A percentile compares a stretch with the other conserved stretches of the same genome.
phyloP scores from a whole-genome alignment of 2,113 vertebrate genomes.

The Alligator mississippiensis region DNA sequence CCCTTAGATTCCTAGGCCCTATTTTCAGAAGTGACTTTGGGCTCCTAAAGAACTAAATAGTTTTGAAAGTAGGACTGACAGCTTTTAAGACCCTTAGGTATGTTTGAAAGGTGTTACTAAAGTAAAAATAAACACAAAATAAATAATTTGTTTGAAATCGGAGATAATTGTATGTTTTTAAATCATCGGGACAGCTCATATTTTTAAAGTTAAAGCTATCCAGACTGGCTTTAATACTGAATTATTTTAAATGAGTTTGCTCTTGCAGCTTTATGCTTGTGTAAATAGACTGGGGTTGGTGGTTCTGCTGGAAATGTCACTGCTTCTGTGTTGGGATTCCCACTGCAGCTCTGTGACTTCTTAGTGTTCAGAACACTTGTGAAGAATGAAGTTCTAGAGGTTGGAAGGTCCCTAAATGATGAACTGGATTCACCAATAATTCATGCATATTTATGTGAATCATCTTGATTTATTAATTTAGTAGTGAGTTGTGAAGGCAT shows the following conservation, averaged over 20 bases:
- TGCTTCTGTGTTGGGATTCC: background rate
- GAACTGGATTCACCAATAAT: constrained; percentile 37
- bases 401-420: constrained; percentile 15
- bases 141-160: background rate
- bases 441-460: constrained; percentile 9
- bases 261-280: constrained; percentile 25
- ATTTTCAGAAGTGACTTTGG: background rate
- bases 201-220: constrained; percentile 35
- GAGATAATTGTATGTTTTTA: background rate
- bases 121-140: background rate
- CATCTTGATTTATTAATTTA: constrained; percentile 33
- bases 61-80: background rate
- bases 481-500: background rate
- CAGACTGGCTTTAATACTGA: constrained; percentile 38
- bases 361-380: background rate
- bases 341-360: background rate
- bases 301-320: background rate
- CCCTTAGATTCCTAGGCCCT: background rate
- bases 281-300: background rate
- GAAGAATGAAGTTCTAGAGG: background rate
- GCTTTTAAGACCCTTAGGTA: fast-evolving
- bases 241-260: constrained; percentile 40
- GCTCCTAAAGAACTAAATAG: background rate
- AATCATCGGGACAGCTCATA: background rate
- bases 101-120: background rate